Evolutionary conservation across 2,888 invertebrate species (phyloP).

Genomic region (Anthophora plumipes): DNA sequence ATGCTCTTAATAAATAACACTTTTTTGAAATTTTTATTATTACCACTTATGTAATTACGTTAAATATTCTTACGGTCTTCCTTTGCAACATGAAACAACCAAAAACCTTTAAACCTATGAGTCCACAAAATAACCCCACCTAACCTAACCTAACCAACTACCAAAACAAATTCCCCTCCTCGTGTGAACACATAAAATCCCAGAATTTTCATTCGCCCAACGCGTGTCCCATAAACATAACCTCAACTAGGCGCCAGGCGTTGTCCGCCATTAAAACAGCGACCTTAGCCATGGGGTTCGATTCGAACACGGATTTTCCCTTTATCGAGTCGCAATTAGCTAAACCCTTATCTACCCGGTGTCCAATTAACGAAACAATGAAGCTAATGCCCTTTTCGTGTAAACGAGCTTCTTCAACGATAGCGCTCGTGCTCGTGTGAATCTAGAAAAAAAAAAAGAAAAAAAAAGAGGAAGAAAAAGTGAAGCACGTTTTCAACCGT

Average conservation of each 20-base stretch:
- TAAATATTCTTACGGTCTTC: too few relatives aligned
- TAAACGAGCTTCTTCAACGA: constrained; percentile 18
- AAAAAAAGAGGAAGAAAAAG: neutral
- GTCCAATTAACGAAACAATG: constrained; percentile 61
- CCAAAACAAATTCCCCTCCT: constrained; percentile 1
- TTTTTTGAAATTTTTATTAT: too few relatives aligned
- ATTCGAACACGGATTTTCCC: constrained; percentile 15
- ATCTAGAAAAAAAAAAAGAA: neutral
- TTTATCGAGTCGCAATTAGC: constrained; percentile 36
- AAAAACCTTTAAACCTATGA: too few relatives aligned
- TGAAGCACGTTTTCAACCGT: neutral
- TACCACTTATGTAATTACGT: neutral
- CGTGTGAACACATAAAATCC: neutral
- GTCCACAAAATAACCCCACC: too few relatives aligned
- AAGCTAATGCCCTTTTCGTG: constrained; percentile 63
- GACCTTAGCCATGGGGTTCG: neutral
- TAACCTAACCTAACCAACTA: too few relatives aligned
- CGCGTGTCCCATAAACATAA: constrained; percentile 6
- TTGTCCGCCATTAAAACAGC: constrained; percentile 3
- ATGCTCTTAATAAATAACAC: too few relatives aligned
- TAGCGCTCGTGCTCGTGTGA: constrained; percentile 16
- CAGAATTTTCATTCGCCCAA: neutral
- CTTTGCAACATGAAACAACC: too few relatives aligned
- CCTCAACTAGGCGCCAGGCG: constrained; percentile 22
- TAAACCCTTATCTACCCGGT: constrained; percentile 32